These are phyloP conservation scores for Schizopygopsis malacanthus DNA, from an alignment of 2,797 vertebrate species.

Conservation along the genomic window DNA sequence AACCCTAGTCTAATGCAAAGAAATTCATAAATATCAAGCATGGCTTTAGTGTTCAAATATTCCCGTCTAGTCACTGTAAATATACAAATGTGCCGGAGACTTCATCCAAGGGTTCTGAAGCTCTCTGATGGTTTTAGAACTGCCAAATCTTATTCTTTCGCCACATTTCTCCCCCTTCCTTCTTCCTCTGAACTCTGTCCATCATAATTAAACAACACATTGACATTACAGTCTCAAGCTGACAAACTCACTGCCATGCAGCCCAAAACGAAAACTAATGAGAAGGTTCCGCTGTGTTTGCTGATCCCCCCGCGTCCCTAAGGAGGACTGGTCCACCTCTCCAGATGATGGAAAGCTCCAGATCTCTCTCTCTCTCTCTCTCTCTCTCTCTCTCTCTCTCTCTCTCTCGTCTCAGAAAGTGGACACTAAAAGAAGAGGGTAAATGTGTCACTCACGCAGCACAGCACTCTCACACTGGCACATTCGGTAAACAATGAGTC, in stretches of 20 bases:
- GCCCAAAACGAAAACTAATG: conserved; percentile 42
- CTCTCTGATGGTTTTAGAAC: background rate
- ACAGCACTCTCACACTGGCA: conserved; percentile 30
- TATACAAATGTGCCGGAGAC: background rate
- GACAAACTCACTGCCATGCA: conserved; percentile 36
- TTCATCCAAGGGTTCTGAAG: conserved; percentile 2
- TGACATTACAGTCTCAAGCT: conserved; percentile 33
- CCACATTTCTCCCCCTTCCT: conserved; percentile 16
- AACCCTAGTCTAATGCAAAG: background rate
- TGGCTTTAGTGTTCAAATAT: conserved; percentile 12
- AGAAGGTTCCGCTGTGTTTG: conserved; percentile 19
- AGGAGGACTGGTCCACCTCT: conserved; percentile 16
- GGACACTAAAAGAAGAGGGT: background rate
- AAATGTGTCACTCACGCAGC: conserved; percentile 35
- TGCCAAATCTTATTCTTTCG: conserved; percentile 13
- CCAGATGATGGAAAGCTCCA: conserved; percentile 32
- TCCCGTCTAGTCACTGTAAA: background rate
- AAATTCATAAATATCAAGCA: background rate
- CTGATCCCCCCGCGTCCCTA: conserved; percentile 6
- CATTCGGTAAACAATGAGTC: conserved; percentile 48
- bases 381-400: conserved; percentile 16
- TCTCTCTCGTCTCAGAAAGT: conserved; percentile 22
- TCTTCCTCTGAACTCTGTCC: conserved; percentile 23
- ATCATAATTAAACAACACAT: conserved; percentile 49
- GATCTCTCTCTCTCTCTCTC: conserved; percentile 16